Evolutionary conservation across 2,888 invertebrate species (phyloP), one percentile per base, ranked within the genome.

Genomic region (Tenthredo mesomela): DNA sequence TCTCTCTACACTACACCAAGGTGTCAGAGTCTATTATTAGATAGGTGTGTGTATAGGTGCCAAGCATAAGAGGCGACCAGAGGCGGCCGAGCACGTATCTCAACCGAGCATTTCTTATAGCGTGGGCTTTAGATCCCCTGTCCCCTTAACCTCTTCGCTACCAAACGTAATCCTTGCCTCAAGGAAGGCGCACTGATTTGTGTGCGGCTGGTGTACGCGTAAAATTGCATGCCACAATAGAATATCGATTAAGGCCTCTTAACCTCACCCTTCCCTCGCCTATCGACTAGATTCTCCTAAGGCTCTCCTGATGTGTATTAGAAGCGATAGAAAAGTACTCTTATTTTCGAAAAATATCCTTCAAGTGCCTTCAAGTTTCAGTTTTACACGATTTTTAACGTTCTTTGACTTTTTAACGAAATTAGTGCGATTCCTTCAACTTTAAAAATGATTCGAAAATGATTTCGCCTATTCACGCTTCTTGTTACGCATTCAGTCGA

Each of bases 1-100:
- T 77, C 43, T 84, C 84, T 85, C 84, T 67, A 84, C 86, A 86
- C 86, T 84, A 83, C 86, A 88, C 88, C 87, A 82, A 90, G 88
- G 89, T 91, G 90, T 90, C 90, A 90, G 88, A 77, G 87, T 91
- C 89, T 91, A 92, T 92, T 91, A 92, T 92, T 91, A 91, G 89
- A 90, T 58, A 43, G 89, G 87, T 86, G 85, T 85, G 86, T 86
- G 87, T 87, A 87, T 87, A 88, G 50, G 47, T 77, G 54, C 25
- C 21, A 33, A 54, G 25, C 18, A 29, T 77, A 73, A 43, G 40
- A 33, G 21, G 77, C 50, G 77, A 77, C 54, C 54, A 25, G 50
- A 77, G 54, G 29, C 25, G 37, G 18, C 77, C 25, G 25, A 54
- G 54, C 77, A 77, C 77, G 77, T 77, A 15, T 33, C 21, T 43